phyloP scores from a whole-genome alignment of 2,797 vertebrate genomes.

The Australoheros facetus region DNA sequence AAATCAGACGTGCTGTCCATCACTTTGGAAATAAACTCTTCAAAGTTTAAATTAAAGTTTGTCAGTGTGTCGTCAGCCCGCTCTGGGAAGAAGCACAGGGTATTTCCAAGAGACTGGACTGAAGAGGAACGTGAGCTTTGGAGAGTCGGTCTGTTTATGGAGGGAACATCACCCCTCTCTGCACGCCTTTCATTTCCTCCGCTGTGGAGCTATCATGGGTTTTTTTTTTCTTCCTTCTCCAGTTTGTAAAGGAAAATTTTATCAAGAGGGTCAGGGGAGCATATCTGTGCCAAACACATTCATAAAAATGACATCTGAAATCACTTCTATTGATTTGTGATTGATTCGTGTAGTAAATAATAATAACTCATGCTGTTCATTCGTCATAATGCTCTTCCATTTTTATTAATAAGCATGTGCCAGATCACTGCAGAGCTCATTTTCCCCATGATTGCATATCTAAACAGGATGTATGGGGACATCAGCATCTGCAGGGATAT shows the following conservation, averaged over 20 bases:
- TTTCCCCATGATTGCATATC: slow-evolving; percentile 54
- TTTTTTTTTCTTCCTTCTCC: not conserved
- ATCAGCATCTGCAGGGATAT: slow-evolving; percentile 38
- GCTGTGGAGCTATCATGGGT: slow-evolving; percentile 16
- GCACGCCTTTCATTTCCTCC: slow-evolving; percentile 66
- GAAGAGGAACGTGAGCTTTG: slow-evolving; percentile 25
- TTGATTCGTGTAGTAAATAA: not conserved
- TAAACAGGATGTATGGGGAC: slow-evolving; percentile 69
- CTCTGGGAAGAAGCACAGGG: slow-evolving; percentile 32
- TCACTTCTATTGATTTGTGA: not conserved
- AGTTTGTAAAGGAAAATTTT: slow-evolving; percentile 35
- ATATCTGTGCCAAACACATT: not conserved
- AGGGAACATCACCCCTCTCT: slow-evolving; percentile 37
- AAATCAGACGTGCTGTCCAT: not conserved
- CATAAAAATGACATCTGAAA: not conserved
- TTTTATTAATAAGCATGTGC: not conserved
- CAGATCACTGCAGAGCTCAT: slow-evolving; percentile 20
- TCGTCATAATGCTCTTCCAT: slow-evolving; percentile 2
- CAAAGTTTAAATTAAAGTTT: slow-evolving; percentile 14
- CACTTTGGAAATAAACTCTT: slow-evolving; percentile 49
- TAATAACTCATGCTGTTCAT: not conserved
- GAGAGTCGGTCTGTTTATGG: slow-evolving; percentile 47
- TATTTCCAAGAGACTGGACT: slow-evolving; percentile 37
- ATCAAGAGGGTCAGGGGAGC: slow-evolving; percentile 22
- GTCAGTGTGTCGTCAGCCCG: slow-evolving; percentile 21